Evolutionary conservation across 2,113 vertebrate genomes (phyloP), one percentile per base, ranked within the genome.

Genomic region (Centropus unirufus): DNA sequence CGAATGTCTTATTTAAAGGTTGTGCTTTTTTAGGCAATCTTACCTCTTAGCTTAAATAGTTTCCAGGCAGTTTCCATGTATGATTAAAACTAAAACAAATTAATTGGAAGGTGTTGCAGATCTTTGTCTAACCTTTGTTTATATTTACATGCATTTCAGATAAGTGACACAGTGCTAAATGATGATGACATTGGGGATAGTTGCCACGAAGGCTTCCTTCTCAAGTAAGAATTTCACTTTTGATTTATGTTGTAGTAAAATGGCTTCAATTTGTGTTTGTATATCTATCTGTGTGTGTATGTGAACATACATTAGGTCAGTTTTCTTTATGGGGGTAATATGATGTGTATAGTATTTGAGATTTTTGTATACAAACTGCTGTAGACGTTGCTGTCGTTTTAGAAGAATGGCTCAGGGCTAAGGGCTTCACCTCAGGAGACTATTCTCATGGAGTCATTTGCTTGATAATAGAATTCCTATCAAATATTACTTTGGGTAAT

Each of bases 161-260:
- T 99, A 97, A 98, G 98, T 97, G 99, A 99, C 95, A 99, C 99
- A 8, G 97, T 98, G 46, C 97, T 98, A 80, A 99, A 98, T 96
- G 99, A 99, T 95, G 99, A 99, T 97, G 99, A 99, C 97, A 99
- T 99, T 90, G 99, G 99, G 69, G 99, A 99, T 97, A 99, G 99
- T 96, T 99, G 99, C 97, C 99, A 99, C 54, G 99, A 99, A 98
- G 99, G 99, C 94, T 99, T 98, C 94, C 98, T 99, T 47, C 99
- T 99, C 97, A 99, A 99, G 99, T 99, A 98, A 96, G 98, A 92
- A 73, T 83, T 89, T 78, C n/a, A 59, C 27, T 69, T 93, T 83
- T 96, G 20, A 92, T 86, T 92, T 97, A 61, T 82, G 19, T 20
- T 83, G 22, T 86, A 76, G 29, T 82, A 77, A 92, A 90, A 75